Base-by-base conservation (phyloP, 2,888 invertebrate species). In the Phyllotreta striolata region DNA sequence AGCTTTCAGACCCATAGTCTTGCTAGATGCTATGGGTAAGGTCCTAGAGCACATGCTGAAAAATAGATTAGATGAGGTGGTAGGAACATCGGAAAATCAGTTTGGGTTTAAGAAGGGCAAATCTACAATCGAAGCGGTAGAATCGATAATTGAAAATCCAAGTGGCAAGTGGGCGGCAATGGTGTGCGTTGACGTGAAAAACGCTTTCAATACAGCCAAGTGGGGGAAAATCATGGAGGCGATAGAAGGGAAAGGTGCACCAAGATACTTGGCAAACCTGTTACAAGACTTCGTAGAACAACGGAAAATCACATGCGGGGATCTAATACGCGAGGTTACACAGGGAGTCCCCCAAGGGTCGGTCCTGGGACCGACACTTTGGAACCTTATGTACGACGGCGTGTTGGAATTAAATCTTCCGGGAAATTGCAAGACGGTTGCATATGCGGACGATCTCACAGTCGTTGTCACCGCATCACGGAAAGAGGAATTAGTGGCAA, bases 151-250 rank as follows among this genome's bases (percentile, higher is more conserved):
- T n/a, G n/a, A n/a, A n/a, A n/a, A n/a, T n/a, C n/a, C n/a, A n/a
- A n/a, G n/a, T n/a, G n/a, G n/a, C n/a, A n/a, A n/a, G n/a, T 47
- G 47, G 47, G 1, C 4, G 4, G 47, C 14, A 3, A 1, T 56
- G 10, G n/a, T 55, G 7, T 35, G 59, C 5, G 10, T 69, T 3
- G 65, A 69, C 49, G 51, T 69, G 0, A 55, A 59, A 38, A 68
- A 68, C n/a, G 66, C 68, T 3, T 68, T 70, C 38, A 70, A 70
- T 43, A 56, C 56, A 0, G 66, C 62, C 10, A 40, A 13, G 1
- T 67, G 65, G 61, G 8, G n/a, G 0, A 46, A 8, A 0, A 70
- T 70, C 9, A 10, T 68, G 8, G 40, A 12, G 10, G 51, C 34
- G 12, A 40, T 68, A 39, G 1, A 6, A 8, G 38, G 40, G 34